Percentiles rank a stretch among this genome's conserved stretches.
These are phyloP conservation scores for Apamea sordens DNA, from an alignment of 2,888 invertebrate species.

Conservation along the genomic window DNA sequence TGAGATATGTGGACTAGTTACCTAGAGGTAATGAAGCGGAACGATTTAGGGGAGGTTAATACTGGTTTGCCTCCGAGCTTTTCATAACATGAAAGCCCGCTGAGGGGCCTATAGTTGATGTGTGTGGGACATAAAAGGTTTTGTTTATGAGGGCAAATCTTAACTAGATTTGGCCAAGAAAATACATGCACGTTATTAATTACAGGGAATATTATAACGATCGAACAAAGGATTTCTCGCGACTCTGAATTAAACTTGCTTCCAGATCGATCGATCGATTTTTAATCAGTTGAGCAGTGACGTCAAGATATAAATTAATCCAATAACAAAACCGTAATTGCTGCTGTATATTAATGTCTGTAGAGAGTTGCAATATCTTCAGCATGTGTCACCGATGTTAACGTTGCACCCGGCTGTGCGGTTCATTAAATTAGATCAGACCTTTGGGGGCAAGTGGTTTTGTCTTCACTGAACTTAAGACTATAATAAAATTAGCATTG, in stretches of 20 bases:
- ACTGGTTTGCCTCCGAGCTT: background rate
- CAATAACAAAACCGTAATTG: background rate
- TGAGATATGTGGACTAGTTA: background rate
- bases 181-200: too few relatives aligned
- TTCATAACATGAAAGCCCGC: background rate
- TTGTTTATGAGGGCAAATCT: too few relatives aligned
- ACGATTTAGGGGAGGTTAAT: background rate
- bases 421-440: background rate
- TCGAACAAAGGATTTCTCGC: background rate
- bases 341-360: background rate
- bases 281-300: background rate
- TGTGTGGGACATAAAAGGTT: background rate
- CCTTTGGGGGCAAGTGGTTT: background rate
- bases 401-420: background rate
- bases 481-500: background rate
- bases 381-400: background rate
- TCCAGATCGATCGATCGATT: background rate
- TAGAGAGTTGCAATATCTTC: background rate
- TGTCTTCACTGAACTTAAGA: background rate
- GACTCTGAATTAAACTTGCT: background rate
- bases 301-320: background rate
- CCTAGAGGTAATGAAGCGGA: background rate
- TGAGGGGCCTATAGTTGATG: background rate
- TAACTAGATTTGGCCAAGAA: too few relatives aligned
- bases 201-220: background rate